Percentiles rank a stretch among this genome's conserved stretches.
phyloP scores from a whole-genome alignment of 2,797 vertebrate species.

The Pangasius djambal region DNA sequence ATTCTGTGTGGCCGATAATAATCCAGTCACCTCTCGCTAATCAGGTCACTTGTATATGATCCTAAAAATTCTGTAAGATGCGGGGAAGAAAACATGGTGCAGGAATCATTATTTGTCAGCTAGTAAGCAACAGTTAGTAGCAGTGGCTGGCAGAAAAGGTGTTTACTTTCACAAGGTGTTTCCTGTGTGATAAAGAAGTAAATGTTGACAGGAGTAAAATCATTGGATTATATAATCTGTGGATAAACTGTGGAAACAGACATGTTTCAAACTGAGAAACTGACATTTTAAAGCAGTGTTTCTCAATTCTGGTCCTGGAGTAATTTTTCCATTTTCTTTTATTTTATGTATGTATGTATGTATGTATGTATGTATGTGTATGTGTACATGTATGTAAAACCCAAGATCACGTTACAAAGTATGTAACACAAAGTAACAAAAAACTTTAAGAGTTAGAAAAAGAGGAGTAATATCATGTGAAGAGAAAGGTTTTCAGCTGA shows the following conservation, averaged over 20 bases:
- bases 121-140: background rate
- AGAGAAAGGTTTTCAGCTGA: background rate
- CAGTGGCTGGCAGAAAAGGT: constrained; percentile 1
- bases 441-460: background rate
- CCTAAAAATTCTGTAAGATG: background rate
- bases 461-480: background rate
- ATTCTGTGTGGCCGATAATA: background rate
- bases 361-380: background rate
- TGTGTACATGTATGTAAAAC: background rate
- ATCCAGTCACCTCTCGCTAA: background rate
- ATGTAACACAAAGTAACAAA: background rate
- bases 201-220: constrained; percentile 17
- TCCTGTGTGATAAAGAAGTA: constrained; percentile 23
- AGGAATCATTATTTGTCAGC: background rate
- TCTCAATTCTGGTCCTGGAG: background rate
- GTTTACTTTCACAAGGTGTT: constrained; percentile 30
- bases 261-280: background rate
- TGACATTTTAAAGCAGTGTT: background rate
- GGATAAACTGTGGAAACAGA: constrained; percentile 1
- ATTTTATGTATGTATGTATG: background rate
- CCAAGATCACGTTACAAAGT: background rate
- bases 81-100: background rate
- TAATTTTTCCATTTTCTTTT: background rate
- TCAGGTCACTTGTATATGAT: background rate
- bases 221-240: constrained; percentile 8